Base-by-base conservation (phyloP, 2,888 invertebrate genomes). In the Netelia fuscicornis region DNA sequence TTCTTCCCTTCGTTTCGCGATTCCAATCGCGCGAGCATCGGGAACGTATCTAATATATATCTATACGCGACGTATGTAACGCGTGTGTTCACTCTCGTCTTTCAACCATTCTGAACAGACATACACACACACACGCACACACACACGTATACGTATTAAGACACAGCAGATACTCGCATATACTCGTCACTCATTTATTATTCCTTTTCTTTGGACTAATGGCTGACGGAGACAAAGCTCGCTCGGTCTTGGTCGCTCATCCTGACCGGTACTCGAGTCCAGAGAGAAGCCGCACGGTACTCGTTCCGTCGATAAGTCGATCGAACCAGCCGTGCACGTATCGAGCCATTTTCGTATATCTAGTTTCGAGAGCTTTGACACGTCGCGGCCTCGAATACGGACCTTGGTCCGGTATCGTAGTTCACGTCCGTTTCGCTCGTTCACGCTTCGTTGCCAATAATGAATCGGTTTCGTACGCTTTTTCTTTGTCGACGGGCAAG, bases 1-100 rank as follows among this genome's bases (percentile, higher is more conserved):
- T 79, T 85, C 83, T 70, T 85, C 83, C 82, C 83, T 68, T 68
- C 83, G 83, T 85, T 83, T 67, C 80, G 83, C 85, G 85, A 85
- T 85, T 85, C 85, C 83, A 72, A 85, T 85, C 85, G 83, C 71
- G 25, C 67, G 37, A 37, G 25, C 25, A 44, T 17, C 60, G 30
- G n/a, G 25, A 56, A 76, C 64, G 64, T 67, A 72, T 65, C 65
- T 64, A 17, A 1, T 2, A 68, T 30, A 30, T 62, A 68, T 76
- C 30, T 67, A 68, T 68, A 74, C 77, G 64, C 70, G 72, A 84
- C 52, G 76, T 65, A 84, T 77, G 67, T 78, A 77, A 81, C 81
- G 81, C 84, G 81, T 81, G 76, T 81, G 81, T 74, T 71, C 65
- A 56, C 64, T 68, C 62, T 65, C 37, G 76, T 71, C 25, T 62